Conservation (phyloP, 2,113 vertebrate genomes). For the Gymnobelideus leadbeateri region DNA sequence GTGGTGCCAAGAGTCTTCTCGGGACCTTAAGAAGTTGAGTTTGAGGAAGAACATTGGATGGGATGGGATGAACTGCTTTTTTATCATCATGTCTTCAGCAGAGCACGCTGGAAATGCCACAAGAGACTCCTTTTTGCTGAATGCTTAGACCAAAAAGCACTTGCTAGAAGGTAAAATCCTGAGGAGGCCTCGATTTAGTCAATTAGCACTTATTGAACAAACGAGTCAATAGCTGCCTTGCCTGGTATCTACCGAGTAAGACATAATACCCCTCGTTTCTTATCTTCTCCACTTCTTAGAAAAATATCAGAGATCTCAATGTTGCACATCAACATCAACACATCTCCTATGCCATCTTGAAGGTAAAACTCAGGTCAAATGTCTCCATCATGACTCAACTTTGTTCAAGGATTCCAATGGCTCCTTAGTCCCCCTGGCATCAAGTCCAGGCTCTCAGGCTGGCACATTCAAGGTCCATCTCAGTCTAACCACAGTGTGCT, state of each 20-base stretch:
- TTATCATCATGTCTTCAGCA: neutral
- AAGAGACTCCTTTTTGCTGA: neutral
- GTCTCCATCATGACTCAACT: neutral
- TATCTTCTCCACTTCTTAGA: neutral
- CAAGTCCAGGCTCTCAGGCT: neutral
- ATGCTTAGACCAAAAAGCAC: neutral
- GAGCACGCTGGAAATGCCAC: neutral
- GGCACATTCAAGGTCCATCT: neutral
- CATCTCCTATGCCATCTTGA: neutral
- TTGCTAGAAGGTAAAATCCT: neutral
- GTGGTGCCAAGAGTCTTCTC: neutral
- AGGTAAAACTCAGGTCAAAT: neutral
- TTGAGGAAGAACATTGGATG: neutral
- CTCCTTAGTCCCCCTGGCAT: neutral
- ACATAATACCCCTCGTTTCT: neutral
- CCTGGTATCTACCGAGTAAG: neutral
- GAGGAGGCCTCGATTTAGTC: neutral
- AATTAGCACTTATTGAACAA: neutral
- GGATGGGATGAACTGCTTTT: neutral
- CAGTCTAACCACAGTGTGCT: accelerated
- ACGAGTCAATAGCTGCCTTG: neutral
- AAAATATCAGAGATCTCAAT: neutral
- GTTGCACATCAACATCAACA: neutral
- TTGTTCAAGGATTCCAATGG: neutral
- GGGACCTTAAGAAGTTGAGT: accelerated